Conservation (phyloP, 53 echinoderm and acorn worm genomes). For the Pentamera pediparva region DNA sequence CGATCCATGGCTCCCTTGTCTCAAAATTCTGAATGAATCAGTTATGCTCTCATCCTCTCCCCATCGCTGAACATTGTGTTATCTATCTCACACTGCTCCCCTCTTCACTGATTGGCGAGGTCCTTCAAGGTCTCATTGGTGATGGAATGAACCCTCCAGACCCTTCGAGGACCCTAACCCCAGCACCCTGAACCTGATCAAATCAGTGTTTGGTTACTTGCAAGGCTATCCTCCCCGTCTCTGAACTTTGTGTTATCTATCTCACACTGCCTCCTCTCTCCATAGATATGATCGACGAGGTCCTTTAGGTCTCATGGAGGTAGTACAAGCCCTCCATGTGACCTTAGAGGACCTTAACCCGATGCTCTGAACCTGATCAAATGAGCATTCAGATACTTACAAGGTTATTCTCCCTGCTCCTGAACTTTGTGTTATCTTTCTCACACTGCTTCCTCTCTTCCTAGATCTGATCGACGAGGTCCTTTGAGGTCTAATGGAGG, state of each 20-base stretch:
- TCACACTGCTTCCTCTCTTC: constrained; percentile 85
- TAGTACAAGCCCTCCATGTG: constrained; percentile 81
- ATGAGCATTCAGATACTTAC: too few species aligned
- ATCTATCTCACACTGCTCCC: constrained; percentile 85
- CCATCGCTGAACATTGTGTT: constrained; percentile 77
- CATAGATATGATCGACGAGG: constrained; percentile 83
- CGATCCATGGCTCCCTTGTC: too few species aligned
- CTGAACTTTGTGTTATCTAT: constrained; percentile 82
- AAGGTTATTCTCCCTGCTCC: constrained; percentile 59
- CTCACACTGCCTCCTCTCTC: constrained; percentile 80
- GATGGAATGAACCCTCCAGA: constrained; percentile 71
- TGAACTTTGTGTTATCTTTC: constrained; percentile 83
- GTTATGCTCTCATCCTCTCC: too few species aligned
- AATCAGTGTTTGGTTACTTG: too few species aligned
- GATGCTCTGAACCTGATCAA: too few species aligned
- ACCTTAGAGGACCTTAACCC: too few species aligned
- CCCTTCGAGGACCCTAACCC: too few species aligned
- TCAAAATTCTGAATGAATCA: too few species aligned
- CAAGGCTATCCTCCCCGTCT: constrained; percentile 79
- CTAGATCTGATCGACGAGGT: constrained; percentile 81
- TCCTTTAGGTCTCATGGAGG: constrained; percentile 75
- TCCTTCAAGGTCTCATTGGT: constrained; percentile 69
- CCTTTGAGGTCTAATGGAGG: constrained; percentile 72
- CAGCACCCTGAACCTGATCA: too few species aligned
- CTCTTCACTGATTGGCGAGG: constrained; percentile 79